Evolutionary conservation across 2,888 invertebrate genomes (phyloP).

Genomic region (Cephus pulcher): DNA sequence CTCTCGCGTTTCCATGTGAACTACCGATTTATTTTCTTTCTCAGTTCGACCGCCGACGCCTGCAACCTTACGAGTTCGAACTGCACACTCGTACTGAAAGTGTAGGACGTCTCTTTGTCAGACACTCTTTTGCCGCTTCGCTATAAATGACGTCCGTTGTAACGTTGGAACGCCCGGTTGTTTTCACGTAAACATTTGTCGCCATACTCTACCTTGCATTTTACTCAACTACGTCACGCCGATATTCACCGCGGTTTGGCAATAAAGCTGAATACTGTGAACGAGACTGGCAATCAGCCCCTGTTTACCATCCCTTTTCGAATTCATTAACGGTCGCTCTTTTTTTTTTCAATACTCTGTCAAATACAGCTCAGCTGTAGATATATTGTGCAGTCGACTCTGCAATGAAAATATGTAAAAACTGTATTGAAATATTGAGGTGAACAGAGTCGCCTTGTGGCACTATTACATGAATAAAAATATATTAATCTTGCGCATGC

Average conservation of each 20-base stretch:
- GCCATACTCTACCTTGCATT: background rate
- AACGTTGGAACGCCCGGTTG: background rate
- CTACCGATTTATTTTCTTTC: constrained; percentile 33
- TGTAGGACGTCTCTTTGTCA: background rate
- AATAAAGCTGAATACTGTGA: constrained; percentile 21
- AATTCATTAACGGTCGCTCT: constrained; percentile 37
- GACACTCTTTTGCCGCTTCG: background rate
- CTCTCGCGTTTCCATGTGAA: constrained; percentile 29
- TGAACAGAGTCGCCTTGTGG: background rate
- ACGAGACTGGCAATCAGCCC: constrained; percentile 34
- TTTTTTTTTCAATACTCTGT: constrained; percentile 18
- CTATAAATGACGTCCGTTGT: background rate
- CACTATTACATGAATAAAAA: background rate
- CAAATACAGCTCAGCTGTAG: background rate
- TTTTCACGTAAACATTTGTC: background rate
- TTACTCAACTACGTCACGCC: background rate
- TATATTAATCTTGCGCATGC: background rate
- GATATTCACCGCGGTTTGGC: background rate
- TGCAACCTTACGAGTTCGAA: background rate
- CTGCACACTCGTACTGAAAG: background rate
- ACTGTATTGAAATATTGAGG: background rate
- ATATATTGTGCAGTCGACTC: background rate
- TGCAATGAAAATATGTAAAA: background rate
- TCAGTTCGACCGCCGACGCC: background rate
- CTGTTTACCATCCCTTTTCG: constrained; percentile 38